A percentile compares a stretch with the other conserved stretches of the same genome.
phyloP scores from a whole-genome alignment of 1,140 invertebrate species.

The Bombus waltoni region DNA sequence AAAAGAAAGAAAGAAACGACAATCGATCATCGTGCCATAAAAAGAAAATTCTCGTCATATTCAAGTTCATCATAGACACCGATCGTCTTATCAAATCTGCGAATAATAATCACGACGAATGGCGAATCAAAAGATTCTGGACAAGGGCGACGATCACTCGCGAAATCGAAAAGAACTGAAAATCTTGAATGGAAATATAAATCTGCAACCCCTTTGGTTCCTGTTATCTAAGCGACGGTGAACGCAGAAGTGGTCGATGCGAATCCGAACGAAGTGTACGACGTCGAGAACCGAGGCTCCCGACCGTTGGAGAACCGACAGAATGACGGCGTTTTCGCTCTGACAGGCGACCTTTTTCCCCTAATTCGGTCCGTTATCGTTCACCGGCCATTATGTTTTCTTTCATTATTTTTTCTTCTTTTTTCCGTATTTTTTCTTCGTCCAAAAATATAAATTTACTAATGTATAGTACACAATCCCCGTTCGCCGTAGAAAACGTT shows the following conservation, averaged over 20 bases:
- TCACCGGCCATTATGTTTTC: constrained; percentile 28
- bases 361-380: background rate
- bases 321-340: background rate
- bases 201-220: background rate
- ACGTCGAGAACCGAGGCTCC: constrained; percentile 38
- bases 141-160: background rate
- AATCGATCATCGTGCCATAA: background rate
- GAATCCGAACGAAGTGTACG: constrained; percentile 51
- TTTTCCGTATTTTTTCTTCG: constrained; percentile 66
- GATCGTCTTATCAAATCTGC: too few relatives aligned
- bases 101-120: too few relatives aligned
- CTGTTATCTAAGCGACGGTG: background rate
- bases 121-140: too few relatives aligned
- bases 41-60: too few relatives aligned
- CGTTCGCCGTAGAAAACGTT: constrained; percentile 58
- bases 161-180: background rate
- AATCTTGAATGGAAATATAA: background rate
- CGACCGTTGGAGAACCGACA: constrained; percentile 19
- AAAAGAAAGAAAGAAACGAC: background rate
- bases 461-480: constrained; percentile 74
- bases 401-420: constrained; percentile 65
- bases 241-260: constrained; percentile 59
- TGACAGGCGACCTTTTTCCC: constrained; percentile 17
- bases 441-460: constrained; percentile 81
- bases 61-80: too few relatives aligned